Evolutionary conservation across 2,888 invertebrate species (phyloP), one percentile per base, ranked within the genome.

Genomic region (Nemotelus nigrinus): DNA sequence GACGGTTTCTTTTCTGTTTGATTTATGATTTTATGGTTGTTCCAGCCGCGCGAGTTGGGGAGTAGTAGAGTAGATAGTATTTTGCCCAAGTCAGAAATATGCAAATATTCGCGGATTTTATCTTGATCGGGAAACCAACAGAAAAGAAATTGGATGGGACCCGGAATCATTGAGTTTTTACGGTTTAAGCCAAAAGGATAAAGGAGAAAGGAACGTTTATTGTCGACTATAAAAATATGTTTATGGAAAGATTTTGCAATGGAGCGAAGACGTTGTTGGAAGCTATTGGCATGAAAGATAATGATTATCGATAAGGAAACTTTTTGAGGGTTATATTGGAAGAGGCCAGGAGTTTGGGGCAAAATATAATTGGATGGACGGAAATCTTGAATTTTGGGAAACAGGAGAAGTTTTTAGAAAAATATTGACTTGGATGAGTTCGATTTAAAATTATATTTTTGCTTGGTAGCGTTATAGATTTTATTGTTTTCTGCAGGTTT

Each of bases 21-120:
- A 68, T 68, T 68, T 68, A 68, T 68, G 67, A 68, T 68, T 68
- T 68, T 25, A 50, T 50, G 67, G 48, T 68, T 68, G 67, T 68
- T 68, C 25, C 67, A 68, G 48, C 67, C 50, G 44, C 45, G 8
- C 47, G 25, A 25, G 25, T 25, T 25, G 25, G 25, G 50, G 7
- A 7, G 50, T 50, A 7, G 50, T 7, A 7, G 50, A 5, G 7
- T 3, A 10, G 50, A 25, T 5, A 50, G 67, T 50, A 68, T 48
- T 68, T 39, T 50, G 48, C 39, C 39, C 41, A 10, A n/a, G 43
- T 68, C 39, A 25, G 41, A 48, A 50, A 50, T 68, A 68, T 68
- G 67, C 67, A 68, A 68, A 68, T 68, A 68, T 48, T 68, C 67
- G 44, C 67, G 67, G 7, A 47, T 68, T 68, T 68, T 68, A 68